Evolutionary conservation across 2,888 invertebrate species (phyloP), one percentile per base, ranked within the genome.

Genomic region (Luperina testacea): DNA sequence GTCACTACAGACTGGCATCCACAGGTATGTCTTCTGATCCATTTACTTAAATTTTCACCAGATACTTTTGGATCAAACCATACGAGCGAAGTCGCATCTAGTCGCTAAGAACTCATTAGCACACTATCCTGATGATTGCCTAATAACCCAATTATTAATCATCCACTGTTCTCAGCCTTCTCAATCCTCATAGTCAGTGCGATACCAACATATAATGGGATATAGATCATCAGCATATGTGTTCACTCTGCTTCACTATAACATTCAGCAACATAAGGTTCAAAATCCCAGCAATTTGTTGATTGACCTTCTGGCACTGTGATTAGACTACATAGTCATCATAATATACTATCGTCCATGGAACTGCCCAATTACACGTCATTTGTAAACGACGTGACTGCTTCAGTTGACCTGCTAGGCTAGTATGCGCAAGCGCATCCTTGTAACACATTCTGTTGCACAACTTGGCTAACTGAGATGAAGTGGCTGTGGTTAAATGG

Each of bases 381-480:
- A 78, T 84, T 88, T 82, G 76, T 77, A 88, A 81, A 45, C 78
- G 68, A 77, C 63, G 67, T 76, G 73, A 71, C 80, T 75, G 80
- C 74, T 81, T 71, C 48, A 78, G 75, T 76, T 84, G 81, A 86
- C 80, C 81, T 81, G 77, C 24, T 38, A 57, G 68, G n/a, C 32
- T 78, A 59, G n/a, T 77, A 53, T 73, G 73, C 72, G 75, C 76
- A n/a, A 45, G 69, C 82, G 77, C 87, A 89, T 89, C 89, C 89
- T 89, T 89, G 89, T 78, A 78, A 90, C 61, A 87, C 84, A 88
- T 89, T 72, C 1, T 71, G 72, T 87, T 85, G 68, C 82, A 72
- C 78, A 88, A 87, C 24, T 45, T n/a, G 32, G 38, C 76, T 68
- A 59, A 17, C 27, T 20, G 76, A 81, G 87, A 87, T 84, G 72